phyloP scores from a whole-genome alignment of 2,888 invertebrate genomes.

The Acanthosepion lycidas region DNA sequence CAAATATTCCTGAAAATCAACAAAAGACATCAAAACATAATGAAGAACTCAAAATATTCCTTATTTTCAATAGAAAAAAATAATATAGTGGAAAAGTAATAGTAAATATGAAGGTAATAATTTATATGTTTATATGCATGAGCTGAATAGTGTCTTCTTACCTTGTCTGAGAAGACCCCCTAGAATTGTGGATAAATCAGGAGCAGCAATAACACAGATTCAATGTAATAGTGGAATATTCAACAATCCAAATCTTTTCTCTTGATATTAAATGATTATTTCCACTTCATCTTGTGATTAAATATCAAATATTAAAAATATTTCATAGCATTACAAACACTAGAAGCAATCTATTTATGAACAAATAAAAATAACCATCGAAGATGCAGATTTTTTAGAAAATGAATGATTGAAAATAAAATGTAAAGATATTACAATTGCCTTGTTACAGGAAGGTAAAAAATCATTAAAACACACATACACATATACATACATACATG shows the following conservation, averaged over 20 bases:
- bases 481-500: background rate
- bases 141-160: conserved; percentile 35
- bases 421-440: background rate
- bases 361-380: conserved; percentile 1
- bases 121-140: background rate
- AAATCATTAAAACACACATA: background rate
- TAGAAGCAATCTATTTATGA: background rate
- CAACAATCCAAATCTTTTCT: conserved; percentile 38
- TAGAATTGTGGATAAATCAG: conserved; percentile 35
- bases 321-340: background rate
- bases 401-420: background rate
- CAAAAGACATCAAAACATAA: background rate
- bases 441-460: conserved; percentile 24
- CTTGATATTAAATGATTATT: conserved; percentile 11
- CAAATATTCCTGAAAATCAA: background rate
- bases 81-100: background rate
- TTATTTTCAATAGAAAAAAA: background rate
- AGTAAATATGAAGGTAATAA: background rate
- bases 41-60: background rate
- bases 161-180: conserved; percentile 33
- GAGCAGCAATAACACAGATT: conserved; percentile 23
- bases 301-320: conserved; percentile 25
- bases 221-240: conserved; percentile 24
- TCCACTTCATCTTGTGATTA: conserved; percentile 22
- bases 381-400: background rate